Base-by-base conservation (phyloP, 1,140 invertebrate genomes). In the Pectinophora gossypiella region DNA sequence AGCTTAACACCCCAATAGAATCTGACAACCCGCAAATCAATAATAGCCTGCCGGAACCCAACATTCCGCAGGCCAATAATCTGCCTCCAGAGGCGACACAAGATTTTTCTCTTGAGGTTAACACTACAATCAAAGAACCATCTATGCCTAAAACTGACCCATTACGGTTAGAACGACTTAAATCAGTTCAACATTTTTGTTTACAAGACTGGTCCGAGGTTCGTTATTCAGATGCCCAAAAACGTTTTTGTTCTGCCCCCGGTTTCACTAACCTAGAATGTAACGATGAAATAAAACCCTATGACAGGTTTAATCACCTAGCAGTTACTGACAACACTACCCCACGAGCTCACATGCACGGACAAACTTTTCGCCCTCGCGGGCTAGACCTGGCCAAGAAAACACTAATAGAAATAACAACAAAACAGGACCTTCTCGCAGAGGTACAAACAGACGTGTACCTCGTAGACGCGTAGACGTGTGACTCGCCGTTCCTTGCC, bases 401-500 rank as follows among this genome's bases (percentile, higher is more conserved):
- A 20, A 16, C 3, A 13, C 16, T 13, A 40, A 13, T 9, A 40
- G 18, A 19, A 7, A 6, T 13, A n/a, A n/a, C n/a, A n/a, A n/a
- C n/a, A n/a, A n/a, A n/a, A n/a, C n/a, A n/a, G n/a, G n/a, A n/a
- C n/a, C 38, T 7, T 40, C 38, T 15, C 38, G 38, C 16, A 50
- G 36, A 35, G 20, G 18, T 19, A n/a, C 16, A 3, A 5, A 18
- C 38, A 50, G 20, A 42, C 38, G 38, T 1, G 18, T 21, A 9
- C 40, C 21, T 10, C n/a, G n/a, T n/a, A n/a, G n/a, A n/a, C n/a
- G n/a, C n/a, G n/a, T n/a, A n/a, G n/a, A n/a, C n/a, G n/a, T n/a
- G n/a, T 50, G 48, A 50, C 48, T 50, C 36, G 19, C 18, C n/a
- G 6, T 50, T 50, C 15, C 32, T 21, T 40, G 48, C 32, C 9